Evolutionary conservation across 2,797 vertebrate genomes (phyloP), one percentile per base, ranked within the genome.

Genomic region (Dallia pectoralis): DNA sequence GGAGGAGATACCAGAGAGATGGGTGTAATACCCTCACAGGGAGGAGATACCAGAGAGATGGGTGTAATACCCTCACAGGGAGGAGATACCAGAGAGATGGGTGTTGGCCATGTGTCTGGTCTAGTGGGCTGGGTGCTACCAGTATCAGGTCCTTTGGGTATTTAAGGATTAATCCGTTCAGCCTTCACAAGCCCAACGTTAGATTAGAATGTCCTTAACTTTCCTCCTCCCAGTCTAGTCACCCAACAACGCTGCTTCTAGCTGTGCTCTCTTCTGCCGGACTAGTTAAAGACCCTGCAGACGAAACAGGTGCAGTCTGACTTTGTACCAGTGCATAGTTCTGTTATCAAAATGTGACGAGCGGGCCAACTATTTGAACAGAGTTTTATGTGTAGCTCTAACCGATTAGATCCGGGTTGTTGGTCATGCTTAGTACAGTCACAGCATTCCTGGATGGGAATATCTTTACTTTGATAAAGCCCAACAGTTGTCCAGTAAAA

Each of bases 261-360:
- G 25, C 19, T 66, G 64, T 36, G 64, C n/a, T 11, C 32, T 9
- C 64, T 36, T 36, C 19, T 44, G 40, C 53, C 9, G n/a, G 2
- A 25, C 33, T 22, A n/a, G 22, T 44, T 8, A 30, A 33, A 51
- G 16, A 53, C 29, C 29, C 48, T 53, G 68, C 53, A 59, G 63
- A 33, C 15, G 9, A 62, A 27, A 65, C 27, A 3, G 73, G 74
- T 69, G 79, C 77, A 75, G 49, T 47, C 62, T 79, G 76, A 87
- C 87, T 82, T 82, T 80, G 73, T 78, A 85, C 83, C 77, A 82
- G 81, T 51, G 2, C 65, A 25, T 63, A 61, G 4, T 47, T 40
- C 36, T 4, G 9, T 70, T 33, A 8, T 3, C 5, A 51, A 33
- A 27, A 27, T 56, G 53, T 56, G 53, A 56, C 22, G 22, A 14